Conservation (phyloP, 2,797 vertebrate genomes). For the Intellagama lesueurii region DNA sequence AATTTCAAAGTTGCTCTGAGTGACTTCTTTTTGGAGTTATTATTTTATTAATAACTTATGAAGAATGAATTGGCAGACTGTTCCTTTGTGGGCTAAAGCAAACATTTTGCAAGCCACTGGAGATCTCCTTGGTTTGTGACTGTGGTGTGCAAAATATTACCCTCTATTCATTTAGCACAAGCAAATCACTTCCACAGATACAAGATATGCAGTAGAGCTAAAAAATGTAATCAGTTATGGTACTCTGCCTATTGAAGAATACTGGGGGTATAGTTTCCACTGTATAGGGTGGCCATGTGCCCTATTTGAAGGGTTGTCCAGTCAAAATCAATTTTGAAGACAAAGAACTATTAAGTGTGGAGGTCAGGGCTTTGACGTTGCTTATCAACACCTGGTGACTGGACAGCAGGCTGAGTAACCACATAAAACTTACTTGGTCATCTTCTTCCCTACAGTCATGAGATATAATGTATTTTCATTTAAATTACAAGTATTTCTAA, state of each 20-base stretch:
- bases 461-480: neutral
- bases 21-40: neutral
- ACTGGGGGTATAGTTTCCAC: neutral
- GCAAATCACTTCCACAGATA: neutral
- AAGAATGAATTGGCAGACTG: neutral
- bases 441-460: neutral
- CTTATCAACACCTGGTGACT: neutral
- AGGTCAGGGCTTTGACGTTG: neutral
- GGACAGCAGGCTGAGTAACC: neutral
- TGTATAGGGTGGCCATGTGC: neutral
- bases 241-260: no score
- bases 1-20: neutral
- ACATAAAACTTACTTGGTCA: no score
- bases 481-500: neutral
- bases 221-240: neutral
- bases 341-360: neutral
- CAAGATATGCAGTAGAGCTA: no score
- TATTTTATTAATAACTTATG: neutral
- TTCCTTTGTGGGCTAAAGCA: neutral
- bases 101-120: neutral
- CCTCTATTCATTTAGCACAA: neutral
- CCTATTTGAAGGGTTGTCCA: neutral
- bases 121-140: neutral
- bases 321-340: neutral
- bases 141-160: neutral